Base-by-base conservation (phyloP, 2,113 vertebrate species). In the Corydoras maculifer region DNA sequence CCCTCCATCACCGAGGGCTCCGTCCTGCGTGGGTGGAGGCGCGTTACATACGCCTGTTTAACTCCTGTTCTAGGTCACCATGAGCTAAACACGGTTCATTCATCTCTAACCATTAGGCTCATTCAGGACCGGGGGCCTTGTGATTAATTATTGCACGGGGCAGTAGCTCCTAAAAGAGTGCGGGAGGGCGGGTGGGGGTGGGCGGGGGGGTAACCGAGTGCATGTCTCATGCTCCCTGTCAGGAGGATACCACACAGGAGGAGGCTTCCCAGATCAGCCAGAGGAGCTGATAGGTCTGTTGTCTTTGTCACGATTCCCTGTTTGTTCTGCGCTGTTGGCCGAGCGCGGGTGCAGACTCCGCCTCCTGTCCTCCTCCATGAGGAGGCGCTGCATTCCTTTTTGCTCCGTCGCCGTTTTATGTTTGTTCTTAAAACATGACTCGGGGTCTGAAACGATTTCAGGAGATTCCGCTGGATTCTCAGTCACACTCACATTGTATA, bases 31-130 rank as follows among this genome's bases (percentile, higher is more conserved):
- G 74, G 80, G 78, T 82, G 77, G 71, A 81, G 80, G 81, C 76
- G 53, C 73, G 79, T 88, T 85, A 87, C 83, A 87, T 79, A 84
- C 70, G 86, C 82, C 81, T 87, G 81, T 88, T 89, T 88, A 88
- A 84, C 84, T 86, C 79, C 86, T 84, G 78, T 87, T 86, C 85
- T 85, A 86, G 88, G 88, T 88, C 87, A 85, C 79, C 80, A 85
- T 87, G 87, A 89, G 84, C 88, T 89, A 87, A 90, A 86, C 82
- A 84, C 81, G 83, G 84, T 82, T 84, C 70, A 86, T 87, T 89
- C 84, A 85, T 82, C 80, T 82, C 70, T 43, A 14, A 82, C 77
- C 81, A 87, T 86, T 86, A 86, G 79, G 78, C 49, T 82, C 77
- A 78, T 88, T 87, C 77, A 84, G 70, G 78, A 60, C n/a, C 35